Conservation (phyloP, 2,888 invertebrate genomes). For the Scaptomyza cyrtandrae region DNA sequence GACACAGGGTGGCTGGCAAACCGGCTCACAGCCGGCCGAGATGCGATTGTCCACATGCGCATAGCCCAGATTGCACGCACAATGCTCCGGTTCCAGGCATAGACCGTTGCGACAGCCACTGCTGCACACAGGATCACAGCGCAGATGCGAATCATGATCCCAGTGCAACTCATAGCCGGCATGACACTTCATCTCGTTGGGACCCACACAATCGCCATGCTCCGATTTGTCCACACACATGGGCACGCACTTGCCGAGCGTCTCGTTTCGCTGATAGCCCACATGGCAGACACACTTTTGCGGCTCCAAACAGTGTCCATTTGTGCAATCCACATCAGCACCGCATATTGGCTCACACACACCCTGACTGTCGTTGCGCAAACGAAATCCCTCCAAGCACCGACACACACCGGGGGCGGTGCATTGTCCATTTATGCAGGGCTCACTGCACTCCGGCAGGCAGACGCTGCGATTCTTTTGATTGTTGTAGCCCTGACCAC, state of each 20-base stretch:
- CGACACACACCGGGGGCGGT: constrained; percentile 77
- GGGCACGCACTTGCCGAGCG: constrained; percentile 71
- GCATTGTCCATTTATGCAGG: constrained; percentile 79
- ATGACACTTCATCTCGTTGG: constrained; percentile 85
- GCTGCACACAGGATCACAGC: constrained; percentile 80
- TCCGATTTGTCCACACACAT: constrained; percentile 74
- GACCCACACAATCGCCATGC: constrained; percentile 83
- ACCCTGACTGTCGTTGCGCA: constrained; percentile 64
- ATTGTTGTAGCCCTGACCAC: constrained; percentile 76
- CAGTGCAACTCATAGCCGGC: constrained; percentile 75
- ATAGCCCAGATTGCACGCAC: constrained; percentile 77
- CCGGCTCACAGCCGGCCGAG: constrained; percentile 84
- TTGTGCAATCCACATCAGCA: constrained; percentile 75
- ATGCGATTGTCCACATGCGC: constrained; percentile 56
- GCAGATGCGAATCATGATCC: constrained; percentile 58
- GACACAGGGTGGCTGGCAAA: constrained; percentile 85
- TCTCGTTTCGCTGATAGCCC: constrained; percentile 82
- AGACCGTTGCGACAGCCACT: constrained; percentile 78
- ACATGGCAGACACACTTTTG: constrained; percentile 86
- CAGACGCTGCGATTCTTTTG: constrained; percentile 66
- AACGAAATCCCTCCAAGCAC: constrained; percentile 71
- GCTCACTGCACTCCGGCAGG: constrained; percentile 71
- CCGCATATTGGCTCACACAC: constrained; percentile 83
- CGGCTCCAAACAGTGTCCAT: constrained; percentile 86
- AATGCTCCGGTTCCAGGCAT: constrained; percentile 85